phyloP scores from a whole-genome alignment of 1,140 invertebrate genomes.

The Melipona quadrifasciata region DNA sequence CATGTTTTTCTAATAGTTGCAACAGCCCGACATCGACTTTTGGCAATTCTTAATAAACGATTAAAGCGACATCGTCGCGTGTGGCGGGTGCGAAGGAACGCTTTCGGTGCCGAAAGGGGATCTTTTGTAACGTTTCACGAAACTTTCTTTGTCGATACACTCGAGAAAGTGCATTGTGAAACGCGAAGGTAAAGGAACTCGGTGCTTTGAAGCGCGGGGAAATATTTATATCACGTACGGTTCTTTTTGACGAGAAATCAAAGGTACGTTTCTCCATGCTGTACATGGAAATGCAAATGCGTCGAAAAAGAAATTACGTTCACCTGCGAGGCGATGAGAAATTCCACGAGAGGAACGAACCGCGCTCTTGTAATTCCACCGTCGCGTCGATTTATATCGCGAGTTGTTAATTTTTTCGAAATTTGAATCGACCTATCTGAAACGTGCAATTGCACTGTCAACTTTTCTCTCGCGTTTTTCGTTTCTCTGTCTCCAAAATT shows the following conservation, averaged over 20 bases:
- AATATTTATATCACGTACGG: conserved; percentile 28
- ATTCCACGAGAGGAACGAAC: neutral
- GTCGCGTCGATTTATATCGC: too few relatives aligned
- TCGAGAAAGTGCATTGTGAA: neutral
- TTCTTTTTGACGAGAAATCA: conserved; percentile 1
- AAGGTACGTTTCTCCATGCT: conserved; percentile 2
- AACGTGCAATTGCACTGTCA: too few relatives aligned
- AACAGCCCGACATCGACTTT: neutral
- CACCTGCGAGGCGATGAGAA: neutral
- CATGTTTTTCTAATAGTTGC: too few relatives aligned
- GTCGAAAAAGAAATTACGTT: neutral
- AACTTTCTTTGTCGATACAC: neutral
- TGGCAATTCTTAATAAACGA: neutral
- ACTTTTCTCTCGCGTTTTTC: too few relatives aligned
- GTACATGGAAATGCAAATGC: conserved; percentile 15
- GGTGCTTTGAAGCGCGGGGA: neutral
- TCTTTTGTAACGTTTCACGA: neutral
- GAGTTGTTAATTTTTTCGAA: too few relatives aligned
- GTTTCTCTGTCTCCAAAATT: too few relatives aligned
- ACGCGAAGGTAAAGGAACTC: neutral
- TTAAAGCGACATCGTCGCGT: neutral
- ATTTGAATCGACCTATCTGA: too few relatives aligned
- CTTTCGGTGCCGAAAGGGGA: neutral
- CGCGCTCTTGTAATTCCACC: too few relatives aligned
- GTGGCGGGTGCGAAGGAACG: neutral